Base-by-base conservation (phyloP, 2,797 vertebrate genomes). In the Danio choprae region DNA sequence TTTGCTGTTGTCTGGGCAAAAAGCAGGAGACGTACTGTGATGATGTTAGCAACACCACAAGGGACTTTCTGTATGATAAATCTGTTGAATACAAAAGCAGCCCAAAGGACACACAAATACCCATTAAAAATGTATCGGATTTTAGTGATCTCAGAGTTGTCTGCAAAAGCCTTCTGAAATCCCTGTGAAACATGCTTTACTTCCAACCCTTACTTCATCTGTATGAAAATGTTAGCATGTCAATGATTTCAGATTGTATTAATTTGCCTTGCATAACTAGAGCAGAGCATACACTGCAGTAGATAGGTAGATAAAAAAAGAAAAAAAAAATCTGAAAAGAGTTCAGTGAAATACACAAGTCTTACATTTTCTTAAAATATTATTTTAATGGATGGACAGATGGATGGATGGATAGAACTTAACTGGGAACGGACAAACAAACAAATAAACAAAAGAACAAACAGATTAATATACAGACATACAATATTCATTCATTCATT, bases 1-100 rank as follows among this genome's bases (percentile, higher is more conserved):
- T 69, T 50, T 63, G 58, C 67, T 67, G 53, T 74, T 59, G 67
- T 53, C 15, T 15, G 13, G 10, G 69, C 9, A 15, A 72, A 38
- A 63, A 22, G 53, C 18, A 58, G 18, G 18, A 72, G 40, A 58
- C 13, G 72, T 72, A 43, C 12, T 0, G 8, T 58, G 18, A 56
- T 43, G 5, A 44, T 44, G 69, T 51, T 58, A 56, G 40, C 6
- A 22, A 13, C 51, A 62, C 16, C 29, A 29, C 1, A 72, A 72
- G 69, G 18, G 16, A 69, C 16, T 64, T 20, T 64, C 10, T 13
- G 9, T 4, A 5, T 1, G 0, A 16, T 74, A 36, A 48, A 7
- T 38, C 2, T 46, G 8, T 46, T 60, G 16, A 60, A 60, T 48
- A 50, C 4, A 50, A 36, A 62, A 74, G 56, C n/a, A 74, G 72